Percentiles rank a stretch among this genome's conserved stretches.
Evolutionary conservation across 2,797 vertebrate species (phyloP).

Genomic region (Mionectes olivaceus): DNA sequence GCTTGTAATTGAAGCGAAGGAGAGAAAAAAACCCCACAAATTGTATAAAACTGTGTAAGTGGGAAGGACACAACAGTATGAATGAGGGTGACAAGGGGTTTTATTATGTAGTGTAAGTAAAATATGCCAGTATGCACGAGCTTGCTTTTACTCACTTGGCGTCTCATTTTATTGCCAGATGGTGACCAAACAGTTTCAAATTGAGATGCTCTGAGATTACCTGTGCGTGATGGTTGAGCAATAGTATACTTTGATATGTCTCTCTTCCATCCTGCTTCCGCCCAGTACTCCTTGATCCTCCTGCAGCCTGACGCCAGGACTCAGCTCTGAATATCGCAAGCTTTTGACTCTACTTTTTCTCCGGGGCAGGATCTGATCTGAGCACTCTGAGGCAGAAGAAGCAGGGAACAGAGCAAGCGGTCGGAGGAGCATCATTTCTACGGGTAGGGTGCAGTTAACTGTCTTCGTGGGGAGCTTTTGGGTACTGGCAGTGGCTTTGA

Average conservation of each 20-base stretch:
- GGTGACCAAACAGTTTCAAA: slow-evolving; percentile 20
- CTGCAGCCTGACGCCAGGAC: background rate
- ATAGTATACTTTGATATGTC: background rate
- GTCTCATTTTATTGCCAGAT: slow-evolving; percentile 2
- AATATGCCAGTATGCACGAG: background rate
- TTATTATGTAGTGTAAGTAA: background rate
- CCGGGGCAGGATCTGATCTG: slow-evolving; percentile 64
- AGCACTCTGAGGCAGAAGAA: slow-evolving; percentile 57
- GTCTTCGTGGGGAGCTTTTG: background rate
- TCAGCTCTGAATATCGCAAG: background rate
- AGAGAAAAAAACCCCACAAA: background rate
- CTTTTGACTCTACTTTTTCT: slow-evolving; percentile 66
- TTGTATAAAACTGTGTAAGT: background rate
- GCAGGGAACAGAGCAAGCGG: slow-evolving; percentile 51
- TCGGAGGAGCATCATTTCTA: slow-evolving; percentile 48
- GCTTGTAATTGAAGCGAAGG: background rate
- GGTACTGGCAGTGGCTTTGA: background rate
- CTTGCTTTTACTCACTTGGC: background rate
- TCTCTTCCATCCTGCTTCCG: slow-evolving; percentile 17
- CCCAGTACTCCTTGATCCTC: background rate
- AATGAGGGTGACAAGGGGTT: background rate
- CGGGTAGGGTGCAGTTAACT: slow-evolving; percentile 39
- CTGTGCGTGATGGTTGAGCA: background rate
- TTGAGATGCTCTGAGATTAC: background rate
- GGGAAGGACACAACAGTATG: background rate